Base-by-base conservation (phyloP, 2,888 invertebrate genomes). In the Sphinx pinastri region DNA sequence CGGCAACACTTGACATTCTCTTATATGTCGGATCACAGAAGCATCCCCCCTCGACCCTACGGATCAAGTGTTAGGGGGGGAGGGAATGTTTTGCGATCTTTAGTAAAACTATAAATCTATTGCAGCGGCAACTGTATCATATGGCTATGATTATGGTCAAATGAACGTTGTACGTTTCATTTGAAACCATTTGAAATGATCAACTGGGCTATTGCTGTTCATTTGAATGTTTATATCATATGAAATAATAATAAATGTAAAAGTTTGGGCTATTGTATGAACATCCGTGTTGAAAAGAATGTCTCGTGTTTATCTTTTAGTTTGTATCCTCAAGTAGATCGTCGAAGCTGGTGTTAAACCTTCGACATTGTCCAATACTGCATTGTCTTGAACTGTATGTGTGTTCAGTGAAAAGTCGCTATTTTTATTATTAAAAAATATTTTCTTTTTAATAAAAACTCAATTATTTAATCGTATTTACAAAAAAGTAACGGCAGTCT, bases 1-100 rank as follows among this genome's bases (percentile, higher is more conserved):
- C 93, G 87, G 94, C 94, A 94, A 94, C 94, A 94, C 93, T 93
- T 93, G 93, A 93, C 93, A 93, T 93, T 92, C 92, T 80, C 79
- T 84, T 86, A 72, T 70, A 75, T 74, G 78, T 66, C 60, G 11
- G 51, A 59, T 67, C 45, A 51, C 60, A 63, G 47, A 60, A 60
- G 47, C 49, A 14, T 45, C 69, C 60, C 45, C 45, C 52, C 16
- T 49, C 38, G 16, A 38, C 13, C 49, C 25, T 13, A 49, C 13
- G n/a, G 55, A 25, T 38, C 19, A 12, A 12, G 19, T 13, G 19
- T 25, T 12, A 0, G 57, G 60, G 45, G 12, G 63, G 45, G 60
- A 19, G 19, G 60, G 60, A 16, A 16, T 60, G 52, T 63, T 54
- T 63, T 69, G 52, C 47, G 45, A 63, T 38, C 63, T 54, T 54